Evolutionary conservation across 2,888 invertebrate genomes (phyloP).

Genomic region (Fragum whitleyi): DNA sequence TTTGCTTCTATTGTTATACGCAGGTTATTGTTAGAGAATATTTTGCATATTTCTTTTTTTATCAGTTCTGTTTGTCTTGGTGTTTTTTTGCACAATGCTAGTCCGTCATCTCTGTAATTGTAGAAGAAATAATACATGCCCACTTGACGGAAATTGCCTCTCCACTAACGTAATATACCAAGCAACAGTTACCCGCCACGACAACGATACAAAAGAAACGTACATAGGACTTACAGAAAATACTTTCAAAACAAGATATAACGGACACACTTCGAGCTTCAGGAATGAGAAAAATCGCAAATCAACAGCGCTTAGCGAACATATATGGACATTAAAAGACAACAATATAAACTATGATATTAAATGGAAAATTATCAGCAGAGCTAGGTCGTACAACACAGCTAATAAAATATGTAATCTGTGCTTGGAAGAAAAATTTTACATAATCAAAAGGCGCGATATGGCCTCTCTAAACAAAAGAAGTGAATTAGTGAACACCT

Average conservation of each 20-base stretch:
- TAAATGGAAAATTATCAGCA: neutral
- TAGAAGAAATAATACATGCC: neutral
- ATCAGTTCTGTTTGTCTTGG: neutral
- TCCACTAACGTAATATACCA: neutral
- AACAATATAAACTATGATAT: neutral
- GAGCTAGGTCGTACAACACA: neutral
- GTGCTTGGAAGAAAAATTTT: neutral
- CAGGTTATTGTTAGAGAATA: conserved; percentile 1
- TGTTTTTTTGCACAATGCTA: conserved; percentile 3
- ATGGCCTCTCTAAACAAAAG: conserved; percentile 1
- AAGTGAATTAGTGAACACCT: neutral
- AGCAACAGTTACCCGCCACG: neutral
- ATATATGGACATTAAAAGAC: neutral
- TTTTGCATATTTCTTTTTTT: conserved; percentile 14
- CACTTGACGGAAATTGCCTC: conserved; percentile 1
- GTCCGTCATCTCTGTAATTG: neutral
- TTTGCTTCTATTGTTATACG: neutral
- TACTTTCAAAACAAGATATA: conserved; percentile 4
- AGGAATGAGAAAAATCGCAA: neutral
- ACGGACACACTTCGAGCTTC: neutral
- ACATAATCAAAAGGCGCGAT: conserved; percentile 1
- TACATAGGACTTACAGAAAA: neutral
- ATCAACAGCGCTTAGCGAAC: neutral
- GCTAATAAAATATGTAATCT: neutral
- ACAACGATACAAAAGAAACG: neutral